A percentile compares a stretch with the other conserved stretches of the same genome.
Conservation (phyloP, 2,888 invertebrate genomes). For the Drosophila fulvimacula region DNA sequence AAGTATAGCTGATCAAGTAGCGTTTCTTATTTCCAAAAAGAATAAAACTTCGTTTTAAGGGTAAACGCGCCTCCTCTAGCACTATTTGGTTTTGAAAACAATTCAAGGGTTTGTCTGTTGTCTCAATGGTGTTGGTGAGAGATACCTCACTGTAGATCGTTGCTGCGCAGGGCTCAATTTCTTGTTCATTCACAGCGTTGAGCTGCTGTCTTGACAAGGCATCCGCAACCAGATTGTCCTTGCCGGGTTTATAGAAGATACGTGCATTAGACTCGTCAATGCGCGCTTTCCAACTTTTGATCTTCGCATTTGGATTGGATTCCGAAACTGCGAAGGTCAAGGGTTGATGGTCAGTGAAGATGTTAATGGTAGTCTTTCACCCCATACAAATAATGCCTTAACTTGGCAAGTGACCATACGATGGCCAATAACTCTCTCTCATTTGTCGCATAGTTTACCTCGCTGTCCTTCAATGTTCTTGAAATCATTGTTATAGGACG, state of each 20-base stretch:
- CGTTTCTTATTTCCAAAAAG: constrained; percentile 1
- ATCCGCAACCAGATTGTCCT: constrained; percentile 2
- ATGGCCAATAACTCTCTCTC: too few species aligned
- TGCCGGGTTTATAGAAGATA: too few species aligned
- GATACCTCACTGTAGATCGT: background rate
- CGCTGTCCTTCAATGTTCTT: background rate
- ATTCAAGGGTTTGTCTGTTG: constrained; percentile 1
- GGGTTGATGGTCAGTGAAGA: too few species aligned
- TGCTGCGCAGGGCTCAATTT: constrained; percentile 3
- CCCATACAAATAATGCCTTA: too few species aligned
- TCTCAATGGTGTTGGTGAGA: constrained; percentile 1
- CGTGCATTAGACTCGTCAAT: too few species aligned
- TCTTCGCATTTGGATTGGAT: too few species aligned
- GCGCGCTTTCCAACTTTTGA: background rate
- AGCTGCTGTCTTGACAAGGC: constrained; percentile 3
- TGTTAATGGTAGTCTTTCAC: too few species aligned
- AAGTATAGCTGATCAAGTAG: constrained; percentile 4
- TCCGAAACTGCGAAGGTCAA: too few species aligned
- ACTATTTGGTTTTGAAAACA: constrained; percentile 2
- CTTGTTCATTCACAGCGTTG: constrained; percentile 1
- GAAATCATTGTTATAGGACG: constrained; percentile 5
- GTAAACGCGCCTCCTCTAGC: background rate
- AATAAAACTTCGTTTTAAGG: background rate
- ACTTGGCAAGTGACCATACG: too few species aligned
- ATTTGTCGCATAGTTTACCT: background rate